Conservation (phyloP, 2,888 invertebrate genomes). For the Athripsodes cinereus region DNA sequence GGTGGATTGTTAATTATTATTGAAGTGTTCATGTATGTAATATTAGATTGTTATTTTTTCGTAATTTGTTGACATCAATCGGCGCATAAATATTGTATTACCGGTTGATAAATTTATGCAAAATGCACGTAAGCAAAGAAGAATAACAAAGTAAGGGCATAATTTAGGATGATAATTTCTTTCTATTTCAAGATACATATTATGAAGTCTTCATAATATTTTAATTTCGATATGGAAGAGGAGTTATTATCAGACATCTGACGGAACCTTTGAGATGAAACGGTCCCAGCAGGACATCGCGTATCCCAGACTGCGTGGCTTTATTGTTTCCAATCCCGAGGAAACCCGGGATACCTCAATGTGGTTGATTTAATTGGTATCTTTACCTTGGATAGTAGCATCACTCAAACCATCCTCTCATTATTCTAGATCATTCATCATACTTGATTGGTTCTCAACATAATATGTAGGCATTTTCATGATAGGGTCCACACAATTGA, state of each 20-base stretch:
- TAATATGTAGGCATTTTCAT: not conserved
- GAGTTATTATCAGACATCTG: not conserved
- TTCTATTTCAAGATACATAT: not conserved
- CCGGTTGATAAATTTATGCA: too few species aligned
- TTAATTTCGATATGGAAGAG: not conserved
- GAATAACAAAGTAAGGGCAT: too few species aligned
- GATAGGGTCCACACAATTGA: not conserved
- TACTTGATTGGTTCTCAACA: not conserved
- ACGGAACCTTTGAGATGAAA: not conserved
- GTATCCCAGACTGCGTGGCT: slow-evolving; percentile 26
- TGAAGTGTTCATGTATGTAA: too few species aligned
- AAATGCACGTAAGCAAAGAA: too few species aligned
- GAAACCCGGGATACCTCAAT: not conserved
- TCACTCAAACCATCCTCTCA: not conserved
- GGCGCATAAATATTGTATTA: too few species aligned
- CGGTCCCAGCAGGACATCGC: slow-evolving; percentile 14
- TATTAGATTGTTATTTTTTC: too few species aligned
- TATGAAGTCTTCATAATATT: not conserved
- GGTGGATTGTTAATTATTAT: too few species aligned
- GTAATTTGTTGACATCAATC: too few species aligned
- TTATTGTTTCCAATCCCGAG: slow-evolving; percentile 24
- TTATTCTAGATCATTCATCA: not conserved
- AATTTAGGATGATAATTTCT: too few species aligned
- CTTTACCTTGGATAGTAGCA: not conserved
- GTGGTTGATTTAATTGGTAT: not conserved